Conservation (phyloP, 2,888 invertebrate species). For the Teinopalpus imperialis region DNA sequence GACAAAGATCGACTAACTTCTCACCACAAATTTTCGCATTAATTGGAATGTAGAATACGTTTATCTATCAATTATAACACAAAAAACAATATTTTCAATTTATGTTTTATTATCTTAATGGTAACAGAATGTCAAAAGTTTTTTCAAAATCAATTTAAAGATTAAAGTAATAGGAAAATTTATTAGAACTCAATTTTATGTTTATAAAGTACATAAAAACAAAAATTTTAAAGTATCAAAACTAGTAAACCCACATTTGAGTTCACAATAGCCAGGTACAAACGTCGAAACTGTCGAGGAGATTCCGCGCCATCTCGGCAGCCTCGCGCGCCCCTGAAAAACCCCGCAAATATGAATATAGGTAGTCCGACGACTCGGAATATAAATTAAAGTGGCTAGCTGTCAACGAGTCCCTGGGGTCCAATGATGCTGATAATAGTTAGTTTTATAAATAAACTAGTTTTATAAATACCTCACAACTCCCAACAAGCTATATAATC, state of each 20-base stretch:
- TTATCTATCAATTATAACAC: too few relatives aligned
- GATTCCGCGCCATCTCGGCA: constrained; percentile 47
- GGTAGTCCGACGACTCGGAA: constrained; percentile 35
- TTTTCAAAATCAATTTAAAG: too few relatives aligned
- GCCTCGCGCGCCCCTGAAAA: constrained; percentile 36
- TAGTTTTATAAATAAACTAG: constrained; percentile 11
- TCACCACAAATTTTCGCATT: too few relatives aligned
- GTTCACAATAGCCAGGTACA: constrained; percentile 57
- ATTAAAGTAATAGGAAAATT: too few relatives aligned
- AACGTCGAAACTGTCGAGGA: constrained; percentile 52
- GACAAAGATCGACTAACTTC: too few relatives aligned
- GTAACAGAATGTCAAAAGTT: too few relatives aligned
- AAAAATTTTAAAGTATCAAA: constrained; percentile 42
- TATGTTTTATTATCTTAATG: too few relatives aligned
- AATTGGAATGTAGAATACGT: too few relatives aligned
- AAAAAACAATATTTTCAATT: too few relatives aligned
- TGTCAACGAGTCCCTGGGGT: constrained; percentile 30
- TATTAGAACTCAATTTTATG: too few relatives aligned
- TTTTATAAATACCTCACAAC: too few relatives aligned
- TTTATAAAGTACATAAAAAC: constrained; percentile 4
- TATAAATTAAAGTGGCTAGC: constrained; percentile 39
- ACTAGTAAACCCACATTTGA: constrained; percentile 27
- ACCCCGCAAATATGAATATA: constrained; percentile 44
- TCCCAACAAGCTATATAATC: not conserved
- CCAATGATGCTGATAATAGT: constrained; percentile 28